Conservation (phyloP, 2,797 vertebrate species). For the Orientallactaga sibirica region DNA sequence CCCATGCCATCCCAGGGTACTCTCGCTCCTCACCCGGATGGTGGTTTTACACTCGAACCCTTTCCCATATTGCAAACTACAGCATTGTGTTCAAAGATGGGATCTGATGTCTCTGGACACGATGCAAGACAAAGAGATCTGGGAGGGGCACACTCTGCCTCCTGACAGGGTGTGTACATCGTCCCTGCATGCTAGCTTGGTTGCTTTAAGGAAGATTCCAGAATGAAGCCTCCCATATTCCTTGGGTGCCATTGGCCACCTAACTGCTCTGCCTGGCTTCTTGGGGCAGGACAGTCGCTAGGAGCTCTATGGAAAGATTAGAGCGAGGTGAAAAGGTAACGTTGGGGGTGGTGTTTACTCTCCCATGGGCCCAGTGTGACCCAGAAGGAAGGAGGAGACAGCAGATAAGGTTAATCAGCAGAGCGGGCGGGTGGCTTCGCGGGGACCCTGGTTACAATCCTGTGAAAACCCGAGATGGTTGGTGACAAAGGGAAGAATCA, state of each 20-base stretch:
- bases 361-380: slow-evolving; percentile 80
- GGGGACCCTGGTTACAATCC: slow-evolving; percentile 70
- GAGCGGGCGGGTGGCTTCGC: slow-evolving; percentile 68
- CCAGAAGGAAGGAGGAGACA: slow-evolving; percentile 64
- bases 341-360: slow-evolving; percentile 83
- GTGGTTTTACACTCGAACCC: not conserved
- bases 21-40: fast-evolving
- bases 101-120: not conserved
- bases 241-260: not conserved
- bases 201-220: not conserved
- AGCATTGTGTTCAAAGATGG: fast-evolving
- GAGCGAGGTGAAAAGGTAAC: slow-evolving; percentile 86
- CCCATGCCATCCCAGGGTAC: fast-evolving
- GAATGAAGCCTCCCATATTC: not conserved
- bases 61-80: not conserved
- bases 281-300: slow-evolving; percentile 84
- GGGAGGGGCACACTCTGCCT: not conserved
- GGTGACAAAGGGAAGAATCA: slow-evolving; percentile 63
- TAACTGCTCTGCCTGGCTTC: slow-evolving; percentile 45
- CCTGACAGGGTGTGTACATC: not conserved
- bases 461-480: slow-evolving; percentile 66
- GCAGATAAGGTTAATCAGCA: slow-evolving; percentile 85
- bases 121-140: not conserved
- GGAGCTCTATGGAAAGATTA: slow-evolving; percentile 84
- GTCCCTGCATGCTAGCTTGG: not conserved